A percentile compares a stretch with the other conserved stretches of the same genome.
Evolutionary conservation across 2,797 vertebrate species (phyloP).

Genomic region (Leuciscus waleckii): DNA sequence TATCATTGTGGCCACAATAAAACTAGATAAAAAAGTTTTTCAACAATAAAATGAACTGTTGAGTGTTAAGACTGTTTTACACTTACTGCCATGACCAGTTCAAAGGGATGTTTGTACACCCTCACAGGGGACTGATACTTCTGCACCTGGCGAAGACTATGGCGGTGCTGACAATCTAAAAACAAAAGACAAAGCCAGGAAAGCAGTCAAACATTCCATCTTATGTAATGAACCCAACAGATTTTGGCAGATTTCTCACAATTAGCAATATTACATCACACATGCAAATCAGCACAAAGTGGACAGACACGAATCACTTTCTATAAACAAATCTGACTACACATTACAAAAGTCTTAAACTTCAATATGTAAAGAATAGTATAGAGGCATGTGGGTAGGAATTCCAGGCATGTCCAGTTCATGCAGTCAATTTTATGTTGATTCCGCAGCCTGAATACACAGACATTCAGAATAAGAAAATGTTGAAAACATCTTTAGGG

Average conservation of each 20-base stretch:
- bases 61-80: slow-evolving; percentile 45
- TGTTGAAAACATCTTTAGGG: neutral
- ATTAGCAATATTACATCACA: neutral
- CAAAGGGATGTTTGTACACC: slow-evolving; percentile 96
- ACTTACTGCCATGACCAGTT: slow-evolving; percentile 98
- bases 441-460: neutral
- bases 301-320: neutral
- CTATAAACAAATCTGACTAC: neutral
- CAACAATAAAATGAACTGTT: neutral
- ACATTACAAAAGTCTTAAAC: neutral
- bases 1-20: neutral
- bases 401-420: neutral
- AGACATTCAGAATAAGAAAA: neutral
- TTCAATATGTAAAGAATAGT: neutral
- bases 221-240: neutral
- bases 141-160: slow-evolving; percentile 86
- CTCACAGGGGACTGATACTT: slow-evolving; percentile 97
- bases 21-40: no score
- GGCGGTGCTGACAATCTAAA: slow-evolving; percentile 69
- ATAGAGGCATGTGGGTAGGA: neutral
- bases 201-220: neutral
- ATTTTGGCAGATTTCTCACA: neutral
- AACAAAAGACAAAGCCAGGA: slow-evolving; percentile 29
- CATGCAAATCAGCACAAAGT: neutral
- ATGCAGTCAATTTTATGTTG: neutral